Evolutionary conservation across 2,797 vertebrate species (phyloP), one percentile per base, ranked within the genome.

Genomic region (Holocentrus rufus): DNA sequence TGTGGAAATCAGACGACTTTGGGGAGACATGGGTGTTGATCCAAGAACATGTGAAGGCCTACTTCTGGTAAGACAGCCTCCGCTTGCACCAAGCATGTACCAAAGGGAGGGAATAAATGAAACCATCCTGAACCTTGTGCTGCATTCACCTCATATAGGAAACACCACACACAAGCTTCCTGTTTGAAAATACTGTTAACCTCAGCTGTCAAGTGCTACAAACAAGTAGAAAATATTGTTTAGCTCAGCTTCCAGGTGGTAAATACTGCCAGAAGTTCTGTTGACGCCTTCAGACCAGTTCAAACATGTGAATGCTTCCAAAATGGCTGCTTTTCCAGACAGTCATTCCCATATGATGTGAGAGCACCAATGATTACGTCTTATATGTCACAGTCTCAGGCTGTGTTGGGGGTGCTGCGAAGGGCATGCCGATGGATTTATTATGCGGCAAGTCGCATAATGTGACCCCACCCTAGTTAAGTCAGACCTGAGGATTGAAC

Each of bases 1-100:
- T 99, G 30, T 99, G 98, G 98, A 98, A 98, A 81, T 99, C 98
- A 0, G 97, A 98, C 20, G 97, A 99, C 90, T 99, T 99, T 81
- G 98, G 98, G 69, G 97, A 96, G 93, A 97, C 97, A 1, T 99
- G 98, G 98, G 92, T 98, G 87, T 93, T 99, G 94, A 98, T 99
- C 92, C 97, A 99, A 80, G 97, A 99, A 30, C 97, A 99, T 0
- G 98, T 99, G 76, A 99, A 98, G 90, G 93, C 96, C 66, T 98
- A 98, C 82, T 95, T 95, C 71, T 99, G 98, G 98, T 99, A 95
- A 67, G 98, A 92, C 25, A 13, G 50, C 71, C 61, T 39, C 31
- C 1, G 20, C 61, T 68, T 55, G 17, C 22, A 3, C 42, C 49
- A 44, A 76, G 46, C 27, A 6, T 20, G 15, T 13, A 49, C 15